phyloP scores from a whole-genome alignment of 2,797 vertebrate genomes.

The Chanos chanos region DNA sequence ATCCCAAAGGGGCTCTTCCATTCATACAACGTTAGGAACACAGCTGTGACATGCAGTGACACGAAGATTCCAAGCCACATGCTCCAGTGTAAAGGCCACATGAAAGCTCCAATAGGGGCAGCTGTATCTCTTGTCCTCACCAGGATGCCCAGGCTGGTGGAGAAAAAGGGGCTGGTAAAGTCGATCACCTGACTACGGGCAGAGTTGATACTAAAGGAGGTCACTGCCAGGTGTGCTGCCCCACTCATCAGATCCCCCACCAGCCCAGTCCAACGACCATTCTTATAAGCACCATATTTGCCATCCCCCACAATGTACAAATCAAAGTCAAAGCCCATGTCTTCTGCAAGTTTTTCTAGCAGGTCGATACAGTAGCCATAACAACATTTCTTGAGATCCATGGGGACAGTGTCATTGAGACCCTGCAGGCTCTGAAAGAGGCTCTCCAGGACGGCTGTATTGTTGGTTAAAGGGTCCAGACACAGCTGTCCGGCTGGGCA shows the following conservation, averaged over 20 bases:
- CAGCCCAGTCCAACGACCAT: slow-evolving; percentile 91
- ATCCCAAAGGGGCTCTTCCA: slow-evolving; percentile 98
- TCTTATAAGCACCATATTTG: slow-evolving; percentile 92
- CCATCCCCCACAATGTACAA: slow-evolving; percentile 96
- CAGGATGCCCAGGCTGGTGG: slow-evolving; percentile 94
- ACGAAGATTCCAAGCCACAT: slow-evolving; percentile 99
- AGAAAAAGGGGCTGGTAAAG: slow-evolving; percentile 98
- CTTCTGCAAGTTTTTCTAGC: slow-evolving; percentile 91
- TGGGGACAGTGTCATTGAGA: slow-evolving; percentile 81
- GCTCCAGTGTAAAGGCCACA: slow-evolving; percentile 99
- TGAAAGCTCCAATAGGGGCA: slow-evolving; percentile 96
- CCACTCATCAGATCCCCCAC: slow-evolving; percentile 93
- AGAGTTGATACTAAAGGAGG: slow-evolving; percentile 96
- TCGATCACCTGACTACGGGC: slow-evolving; percentile 96
- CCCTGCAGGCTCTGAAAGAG: slow-evolving; percentile 84
- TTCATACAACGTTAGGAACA: slow-evolving; percentile 95
- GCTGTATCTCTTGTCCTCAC: slow-evolving; percentile 92
- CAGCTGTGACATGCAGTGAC: slow-evolving; percentile 90
- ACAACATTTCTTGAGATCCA: slow-evolving; percentile 88
- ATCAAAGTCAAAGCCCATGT: slow-evolving; percentile 94
- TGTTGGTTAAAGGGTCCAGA: slow-evolving; percentile 88
- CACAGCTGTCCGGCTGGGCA: slow-evolving; percentile 94
- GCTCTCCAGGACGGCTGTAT: slow-evolving; percentile 75
- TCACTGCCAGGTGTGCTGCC: slow-evolving; percentile 90
- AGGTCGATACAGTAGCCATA: slow-evolving; percentile 97